Evolutionary conservation across 2,113 vertebrate species (phyloP), one percentile per base, ranked within the genome.

Genomic region (Xiphorhynchus elegans): DNA sequence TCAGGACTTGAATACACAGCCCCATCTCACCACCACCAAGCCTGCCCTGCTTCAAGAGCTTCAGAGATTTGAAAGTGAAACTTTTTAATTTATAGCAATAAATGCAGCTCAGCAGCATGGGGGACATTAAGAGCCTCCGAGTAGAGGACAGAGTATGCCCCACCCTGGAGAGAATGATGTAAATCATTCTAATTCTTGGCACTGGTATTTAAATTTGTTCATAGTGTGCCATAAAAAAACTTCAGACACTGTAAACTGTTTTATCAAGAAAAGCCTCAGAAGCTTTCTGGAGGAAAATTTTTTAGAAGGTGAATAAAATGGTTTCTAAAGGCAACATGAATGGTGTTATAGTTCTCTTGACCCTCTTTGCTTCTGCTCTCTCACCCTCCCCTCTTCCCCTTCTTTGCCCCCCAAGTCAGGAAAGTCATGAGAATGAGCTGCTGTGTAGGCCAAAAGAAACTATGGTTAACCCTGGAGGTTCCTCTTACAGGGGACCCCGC

Each of bases 91-190:
- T 80, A 33, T 7, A 33, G 74, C 1, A 7, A 66, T 76, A 73
- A 93, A 62, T 3, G 4, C 49, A 63, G n/a, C 31, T 69, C 26
- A 23, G 79, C 72, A 74, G 70, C 70, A 13, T 11, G 44, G 58
- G 87, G 42, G 49, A 40, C 64, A 18, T 82, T 60, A 52, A 14
- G 23, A 90, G n/a, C 40, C 49, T 83, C 42, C 29, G 76, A 85
- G 19, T 1, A 44, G 40, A 72, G 77, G 28, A 53, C 6, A 20
- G 56, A 85, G 11, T 33, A 31, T 93, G 72, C 92, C 90, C 75
- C 94, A 90, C 92, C 95, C 92, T 94, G 92, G 92, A 95, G 90
- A 90, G 85, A 93, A 69, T 94, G 90, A 94, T 87, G 90, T 95
- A 94, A 92, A 96, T 96, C 37, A 66, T 62, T 64, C 39, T 80